phyloP scores from a whole-genome alignment of 1,140 invertebrate genomes.

The Zophobas atratus region DNA sequence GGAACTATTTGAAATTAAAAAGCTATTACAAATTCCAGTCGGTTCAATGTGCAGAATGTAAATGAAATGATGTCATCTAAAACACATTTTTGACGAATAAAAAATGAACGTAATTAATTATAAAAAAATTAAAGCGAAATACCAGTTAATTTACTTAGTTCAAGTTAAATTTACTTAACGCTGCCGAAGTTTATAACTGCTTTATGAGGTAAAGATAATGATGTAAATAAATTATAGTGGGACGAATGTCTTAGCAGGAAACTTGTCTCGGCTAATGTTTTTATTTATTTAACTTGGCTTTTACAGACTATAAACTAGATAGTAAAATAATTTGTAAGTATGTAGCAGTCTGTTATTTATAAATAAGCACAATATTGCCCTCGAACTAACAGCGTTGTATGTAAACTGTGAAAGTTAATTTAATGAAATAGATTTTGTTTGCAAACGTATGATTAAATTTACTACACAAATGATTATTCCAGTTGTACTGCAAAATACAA shows the following conservation, averaged over 20 bases:
- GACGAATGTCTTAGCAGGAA: not conserved
- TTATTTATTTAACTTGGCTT: constrained; percentile 16
- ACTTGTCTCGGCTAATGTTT: not conserved
- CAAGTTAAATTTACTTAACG: not conserved
- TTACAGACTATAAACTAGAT: constrained; percentile 14
- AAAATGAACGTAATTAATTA: constrained; percentile 2
- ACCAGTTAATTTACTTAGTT: not conserved
- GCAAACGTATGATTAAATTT: no score
- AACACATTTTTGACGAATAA: not conserved
- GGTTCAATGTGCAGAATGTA: constrained; percentile 22
- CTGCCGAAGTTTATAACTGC: not conserved
- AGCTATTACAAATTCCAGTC: constrained; percentile 21
- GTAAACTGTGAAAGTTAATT: no score
- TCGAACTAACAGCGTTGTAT: no score
- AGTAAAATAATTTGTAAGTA: not conserved
- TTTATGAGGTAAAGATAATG: not conserved
- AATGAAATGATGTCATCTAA: constrained; percentile 34
- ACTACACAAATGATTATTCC: no score
- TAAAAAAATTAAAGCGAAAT: constrained; percentile 10
- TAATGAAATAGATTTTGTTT: no score
- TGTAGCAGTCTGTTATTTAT: not conserved
- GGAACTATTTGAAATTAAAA: constrained; percentile 28
- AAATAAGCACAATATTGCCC: not conserved
- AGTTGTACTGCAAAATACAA: no score
- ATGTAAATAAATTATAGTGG: not conserved